phyloP scores from a whole-genome alignment of 1,140 invertebrate genomes.

The Maconellicoccus hirsutus region DNA sequence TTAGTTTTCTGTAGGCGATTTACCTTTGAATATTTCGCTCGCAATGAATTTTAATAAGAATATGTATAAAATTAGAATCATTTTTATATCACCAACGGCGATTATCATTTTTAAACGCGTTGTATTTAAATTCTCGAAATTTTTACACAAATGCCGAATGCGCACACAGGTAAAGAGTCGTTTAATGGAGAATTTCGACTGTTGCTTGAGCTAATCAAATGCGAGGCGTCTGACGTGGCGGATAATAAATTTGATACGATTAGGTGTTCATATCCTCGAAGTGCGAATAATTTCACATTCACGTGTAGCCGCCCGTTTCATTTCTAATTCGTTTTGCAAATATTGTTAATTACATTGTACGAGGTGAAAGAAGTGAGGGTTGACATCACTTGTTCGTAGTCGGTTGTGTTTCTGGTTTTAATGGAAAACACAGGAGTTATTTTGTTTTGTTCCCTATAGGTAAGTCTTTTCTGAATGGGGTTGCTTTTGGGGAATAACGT shows the following conservation, averaged over 20 bases:
- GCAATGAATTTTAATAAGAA: no score
- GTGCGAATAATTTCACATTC: conserved; percentile 4
- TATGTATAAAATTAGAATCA: no score
- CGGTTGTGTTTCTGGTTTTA: conserved; percentile 1
- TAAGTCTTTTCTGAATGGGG: not conserved
- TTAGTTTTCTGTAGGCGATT: no score
- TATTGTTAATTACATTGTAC: not conserved
- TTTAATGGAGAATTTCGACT: no score
- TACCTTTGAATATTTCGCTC: no score
- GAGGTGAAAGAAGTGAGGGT: not conserved
- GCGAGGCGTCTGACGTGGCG: not conserved
- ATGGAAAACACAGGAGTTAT: conserved; percentile 8
- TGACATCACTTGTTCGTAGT: not conserved
- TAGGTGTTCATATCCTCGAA: not conserved
- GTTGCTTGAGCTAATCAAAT: no score
- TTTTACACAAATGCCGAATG: no score
- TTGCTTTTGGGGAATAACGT: not conserved
- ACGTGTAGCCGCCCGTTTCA: not conserved
- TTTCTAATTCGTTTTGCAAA: not conserved
- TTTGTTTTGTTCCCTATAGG: not conserved
- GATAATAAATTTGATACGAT: not conserved
- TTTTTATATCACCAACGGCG: no score
- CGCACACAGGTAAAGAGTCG: no score
- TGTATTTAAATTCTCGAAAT: no score
- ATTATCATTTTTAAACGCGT: no score